A percentile compares a stretch with the other conserved stretches of the same genome.
Evolutionary conservation across 2,888 invertebrate species (phyloP).

Genomic region (Tetrapedia diversipes): DNA sequence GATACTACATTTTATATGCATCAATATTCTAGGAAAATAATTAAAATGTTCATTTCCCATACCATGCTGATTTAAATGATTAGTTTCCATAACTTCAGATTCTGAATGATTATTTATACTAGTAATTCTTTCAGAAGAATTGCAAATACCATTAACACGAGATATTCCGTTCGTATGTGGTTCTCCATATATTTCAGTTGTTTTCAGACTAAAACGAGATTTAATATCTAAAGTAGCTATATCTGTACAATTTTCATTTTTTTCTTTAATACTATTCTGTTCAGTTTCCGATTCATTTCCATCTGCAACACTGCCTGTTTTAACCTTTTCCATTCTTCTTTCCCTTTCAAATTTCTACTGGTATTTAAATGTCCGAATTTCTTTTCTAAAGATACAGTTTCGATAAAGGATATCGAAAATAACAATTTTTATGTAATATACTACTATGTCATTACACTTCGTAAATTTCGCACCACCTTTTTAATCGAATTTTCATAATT

Average conservation of each 20-base stretch:
- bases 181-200: conserved; percentile 57
- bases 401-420: conserved; percentile 37
- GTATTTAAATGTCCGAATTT: conserved; percentile 37
- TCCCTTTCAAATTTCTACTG: conserved; percentile 42
- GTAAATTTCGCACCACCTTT: conserved; percentile 63
- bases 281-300: conserved; percentile 60
- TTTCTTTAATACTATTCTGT: conserved; percentile 68
- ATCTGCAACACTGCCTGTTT: conserved; percentile 60
- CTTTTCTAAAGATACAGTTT: conserved; percentile 47
- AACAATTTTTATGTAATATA: conserved; percentile 40
- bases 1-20: not conserved
- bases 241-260: conserved; percentile 68
- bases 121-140: conserved; percentile 70
- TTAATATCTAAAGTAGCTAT: conserved; percentile 76
- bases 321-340: conserved; percentile 66
- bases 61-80: conserved; percentile 80
- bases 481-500: conserved; percentile 80
- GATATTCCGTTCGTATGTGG: conserved; percentile 75
- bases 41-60: conserved; percentile 39
- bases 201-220: conserved; percentile 75
- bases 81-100: conserved; percentile 76
- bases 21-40: not conserved
- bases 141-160: conserved; percentile 77
- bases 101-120: conserved; percentile 66
- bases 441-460: conserved; percentile 63